Conservation (phyloP, 1,140 invertebrate species). For the Ladona fulva region DNA sequence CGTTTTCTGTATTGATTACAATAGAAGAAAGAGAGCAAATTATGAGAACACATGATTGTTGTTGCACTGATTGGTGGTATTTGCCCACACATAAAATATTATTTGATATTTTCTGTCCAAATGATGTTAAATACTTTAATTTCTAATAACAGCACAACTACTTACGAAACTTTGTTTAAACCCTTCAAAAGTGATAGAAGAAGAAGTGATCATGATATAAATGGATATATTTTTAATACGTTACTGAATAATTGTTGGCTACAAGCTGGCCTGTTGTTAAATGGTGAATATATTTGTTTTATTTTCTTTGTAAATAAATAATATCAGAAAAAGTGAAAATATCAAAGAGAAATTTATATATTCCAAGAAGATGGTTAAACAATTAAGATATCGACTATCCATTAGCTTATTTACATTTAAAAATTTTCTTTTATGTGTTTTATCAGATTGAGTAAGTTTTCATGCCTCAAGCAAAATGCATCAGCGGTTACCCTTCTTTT, state of each 20-base stretch:
- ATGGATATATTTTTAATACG: neutral
- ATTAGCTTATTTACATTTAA: neutral
- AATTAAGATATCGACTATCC: neutral
- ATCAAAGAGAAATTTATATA: neutral
- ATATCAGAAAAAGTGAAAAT: neutral
- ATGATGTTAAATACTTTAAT: too few relatives aligned
- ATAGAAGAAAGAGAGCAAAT: too few relatives aligned
- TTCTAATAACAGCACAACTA: neutral
- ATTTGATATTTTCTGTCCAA: too few relatives aligned
- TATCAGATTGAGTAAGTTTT: neutral
- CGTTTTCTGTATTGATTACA: too few relatives aligned
- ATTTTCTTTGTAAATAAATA: neutral
- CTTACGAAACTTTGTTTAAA: neutral
- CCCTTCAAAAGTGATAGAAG: neutral
- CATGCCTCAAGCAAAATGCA: too few relatives aligned
- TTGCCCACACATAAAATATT: too few relatives aligned
- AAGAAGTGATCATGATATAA: neutral
- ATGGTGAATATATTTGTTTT: neutral
- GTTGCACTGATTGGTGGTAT: too few relatives aligned
- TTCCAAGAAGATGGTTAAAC: neutral
- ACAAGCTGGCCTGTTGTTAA: neutral
- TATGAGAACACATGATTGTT: too few relatives aligned
- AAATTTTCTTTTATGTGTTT: neutral
- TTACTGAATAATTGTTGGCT: neutral
- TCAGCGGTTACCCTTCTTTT: too few relatives aligned